phyloP scores from a whole-genome alignment of 2,797 vertebrate genomes.

The Mionectes olivaceus region DNA sequence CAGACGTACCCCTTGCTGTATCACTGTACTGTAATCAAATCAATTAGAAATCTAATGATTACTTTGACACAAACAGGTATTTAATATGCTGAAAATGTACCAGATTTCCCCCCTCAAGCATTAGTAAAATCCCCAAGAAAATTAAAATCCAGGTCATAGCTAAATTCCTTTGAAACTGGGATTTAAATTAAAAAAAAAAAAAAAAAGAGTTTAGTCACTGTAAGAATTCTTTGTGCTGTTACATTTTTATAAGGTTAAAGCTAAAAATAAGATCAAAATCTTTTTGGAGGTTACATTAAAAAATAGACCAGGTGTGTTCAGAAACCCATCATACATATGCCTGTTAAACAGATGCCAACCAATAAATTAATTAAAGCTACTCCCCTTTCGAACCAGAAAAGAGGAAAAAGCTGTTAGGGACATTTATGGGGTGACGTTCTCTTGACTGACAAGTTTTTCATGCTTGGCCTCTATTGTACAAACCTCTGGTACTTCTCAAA shows the following conservation, averaged over 20 bases:
- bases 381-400: conserved; percentile 29
- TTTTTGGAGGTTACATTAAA: conserved; percentile 24
- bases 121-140: conserved; percentile 65
- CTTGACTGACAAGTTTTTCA: conserved; percentile 54
- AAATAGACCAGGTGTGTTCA: conserved; percentile 41
- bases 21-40: conserved; percentile 38
- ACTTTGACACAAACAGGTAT: conserved; percentile 60
- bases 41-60: conserved; percentile 36
- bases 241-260: conserved; percentile 61
- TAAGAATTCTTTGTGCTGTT: conserved; percentile 50
- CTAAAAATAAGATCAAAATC: conserved; percentile 52
- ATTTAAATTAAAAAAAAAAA: neutral
- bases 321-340: conserved; percentile 9
- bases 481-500: neutral
- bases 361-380: conserved; percentile 60
- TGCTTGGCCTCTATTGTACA: neutral
- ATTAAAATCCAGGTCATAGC: conserved; percentile 55
- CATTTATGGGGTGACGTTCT: conserved; percentile 46
- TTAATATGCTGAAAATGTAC: conserved; percentile 70
- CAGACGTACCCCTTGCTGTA: neutral
- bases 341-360: conserved; percentile 50
- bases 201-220: neutral
- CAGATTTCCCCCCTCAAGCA: conserved; percentile 54
- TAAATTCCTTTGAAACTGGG: conserved; percentile 62
- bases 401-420: conserved; percentile 44